A percentile compares a stretch with the other conserved stretches of the same genome.
These are phyloP conservation scores for Cloeon dipterum DNA, from an alignment of 2,888 invertebrate genomes.

Conservation along the genomic window DNA sequence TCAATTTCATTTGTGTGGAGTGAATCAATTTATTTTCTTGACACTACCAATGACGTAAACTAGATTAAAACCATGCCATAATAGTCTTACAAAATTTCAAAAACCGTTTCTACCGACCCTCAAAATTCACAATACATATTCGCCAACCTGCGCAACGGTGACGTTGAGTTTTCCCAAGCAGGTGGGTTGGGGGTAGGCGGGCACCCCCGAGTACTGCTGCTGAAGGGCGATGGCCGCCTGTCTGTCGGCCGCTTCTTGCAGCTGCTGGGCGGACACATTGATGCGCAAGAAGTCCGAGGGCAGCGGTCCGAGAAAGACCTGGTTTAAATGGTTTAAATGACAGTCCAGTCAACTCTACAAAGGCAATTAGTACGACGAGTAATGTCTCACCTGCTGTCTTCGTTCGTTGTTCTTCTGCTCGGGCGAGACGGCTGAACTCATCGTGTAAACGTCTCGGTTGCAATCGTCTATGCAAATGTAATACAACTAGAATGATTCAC, in stretches of 20 bases:
- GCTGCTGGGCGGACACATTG: constrained; percentile 22
- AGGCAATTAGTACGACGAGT: too few relatives aligned
- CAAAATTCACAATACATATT: too few relatives aligned
- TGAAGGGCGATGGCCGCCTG: constrained; percentile 52
- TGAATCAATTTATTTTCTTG: too few relatives aligned
- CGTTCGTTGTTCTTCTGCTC: not conserved
- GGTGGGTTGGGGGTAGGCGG: constrained; percentile 23
- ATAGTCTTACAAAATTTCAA: too few relatives aligned
- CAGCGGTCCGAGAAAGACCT: constrained; percentile 59
- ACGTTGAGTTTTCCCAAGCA: constrained; percentile 49
- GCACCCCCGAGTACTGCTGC: constrained; percentile 30
- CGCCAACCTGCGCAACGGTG: constrained; percentile 64
- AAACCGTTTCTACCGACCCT: too few relatives aligned
- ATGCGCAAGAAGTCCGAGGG: constrained; percentile 52
- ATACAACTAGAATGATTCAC: too few relatives aligned
- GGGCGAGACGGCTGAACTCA: not conserved
- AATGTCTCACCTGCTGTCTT: not conserved
- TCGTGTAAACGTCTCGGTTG: too few relatives aligned
- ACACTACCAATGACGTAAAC: too few relatives aligned
- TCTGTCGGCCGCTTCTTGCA: constrained; percentile 52
- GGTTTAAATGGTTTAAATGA: not conserved
- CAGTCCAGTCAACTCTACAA: too few relatives aligned
- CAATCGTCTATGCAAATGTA: too few relatives aligned
- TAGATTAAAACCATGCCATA: too few relatives aligned
- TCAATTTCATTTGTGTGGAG: too few relatives aligned